A percentile compares a stretch with the other conserved stretches of the same genome.
phyloP scores from a whole-genome alignment of 92 coral and sea anemone species.

The Micromussa lordhowensis region DNA sequence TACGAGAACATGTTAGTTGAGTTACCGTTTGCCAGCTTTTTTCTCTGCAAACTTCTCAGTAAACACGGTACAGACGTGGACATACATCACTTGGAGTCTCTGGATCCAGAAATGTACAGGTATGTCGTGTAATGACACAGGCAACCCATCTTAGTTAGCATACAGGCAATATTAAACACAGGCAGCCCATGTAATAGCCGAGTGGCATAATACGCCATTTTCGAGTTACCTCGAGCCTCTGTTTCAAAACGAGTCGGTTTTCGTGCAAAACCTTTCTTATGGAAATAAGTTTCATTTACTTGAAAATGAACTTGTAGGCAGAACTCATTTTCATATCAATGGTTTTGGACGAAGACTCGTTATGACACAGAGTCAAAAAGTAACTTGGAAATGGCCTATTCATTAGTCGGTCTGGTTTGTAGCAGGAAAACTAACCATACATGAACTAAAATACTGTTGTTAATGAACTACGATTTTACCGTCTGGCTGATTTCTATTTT shows the following conservation, averaged over 20 bases:
- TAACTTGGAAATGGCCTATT: too few species aligned
- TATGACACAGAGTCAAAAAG: too few species aligned
- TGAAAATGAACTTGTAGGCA: too few species aligned
- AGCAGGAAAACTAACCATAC: neutral
- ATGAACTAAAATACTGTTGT: neutral
- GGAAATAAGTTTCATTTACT: too few species aligned
- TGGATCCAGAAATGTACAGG: slow-evolving; percentile 99
- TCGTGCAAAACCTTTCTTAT: too few species aligned
- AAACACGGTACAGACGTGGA: slow-evolving; percentile 90
- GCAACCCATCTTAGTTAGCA: neutral
- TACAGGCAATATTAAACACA: neutral
- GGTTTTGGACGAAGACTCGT: too few species aligned
- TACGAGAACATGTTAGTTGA: slow-evolving; percentile 99
- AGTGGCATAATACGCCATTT: neutral
- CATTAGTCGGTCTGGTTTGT: neutral
- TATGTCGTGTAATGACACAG: neutral
- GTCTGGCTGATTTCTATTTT: neutral
- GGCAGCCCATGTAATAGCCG: neutral
- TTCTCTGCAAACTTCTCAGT: slow-evolving; percentile 94
- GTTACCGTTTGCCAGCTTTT: slow-evolving; percentile 96
- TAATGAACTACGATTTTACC: neutral
- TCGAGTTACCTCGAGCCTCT: too few species aligned
- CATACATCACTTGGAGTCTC: slow-evolving; percentile 95
- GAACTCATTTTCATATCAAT: too few species aligned
- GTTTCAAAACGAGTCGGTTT: too few species aligned